Conservation (phyloP, 2,888 invertebrate genomes). For the Palloptera scutellata region DNA sequence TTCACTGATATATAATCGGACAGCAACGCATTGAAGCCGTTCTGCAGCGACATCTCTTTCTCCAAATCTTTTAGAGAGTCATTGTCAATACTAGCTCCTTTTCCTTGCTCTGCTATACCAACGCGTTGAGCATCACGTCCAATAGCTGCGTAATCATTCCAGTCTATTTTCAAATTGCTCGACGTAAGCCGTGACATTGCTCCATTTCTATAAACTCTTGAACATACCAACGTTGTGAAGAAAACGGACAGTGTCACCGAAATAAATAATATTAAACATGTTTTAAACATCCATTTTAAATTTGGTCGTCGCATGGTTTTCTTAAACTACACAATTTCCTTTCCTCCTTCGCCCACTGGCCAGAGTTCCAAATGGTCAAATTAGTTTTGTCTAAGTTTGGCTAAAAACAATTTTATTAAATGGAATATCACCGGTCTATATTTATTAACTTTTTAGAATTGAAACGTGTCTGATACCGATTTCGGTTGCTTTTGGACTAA, state of each 20-base stretch:
- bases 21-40: slow-evolving; percentile 94
- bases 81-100: slow-evolving; percentile 70
- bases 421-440: too few relatives aligned
- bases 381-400: too few relatives aligned
- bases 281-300: slow-evolving; percentile 54
- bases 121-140: slow-evolving; percentile 68
- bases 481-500: too few relatives aligned
- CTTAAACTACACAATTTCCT: too few relatives aligned
- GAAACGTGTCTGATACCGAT: too few relatives aligned
- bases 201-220: slow-evolving; percentile 49
- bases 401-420: too few relatives aligned
- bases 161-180: slow-evolving; percentile 65
- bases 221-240: slow-evolving; percentile 54
- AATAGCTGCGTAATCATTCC: slow-evolving; percentile 79
- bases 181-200: too few relatives aligned
- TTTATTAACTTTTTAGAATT: too few relatives aligned
- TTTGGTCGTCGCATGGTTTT: slow-evolving; percentile 53
- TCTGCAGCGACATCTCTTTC: slow-evolving; percentile 78
- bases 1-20: slow-evolving; percentile 91
- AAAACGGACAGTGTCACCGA: slow-evolving; percentile 50
- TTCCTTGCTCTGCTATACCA: slow-evolving; percentile 80
- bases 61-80: slow-evolving; percentile 68
- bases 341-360: too few relatives aligned
- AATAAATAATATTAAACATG: slow-evolving; percentile 45
- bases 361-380: too few relatives aligned